These are phyloP conservation scores for Addax nasomaculatus DNA, from an alignment of 2,113 vertebrate genomes.

Conservation along the genomic window DNA sequence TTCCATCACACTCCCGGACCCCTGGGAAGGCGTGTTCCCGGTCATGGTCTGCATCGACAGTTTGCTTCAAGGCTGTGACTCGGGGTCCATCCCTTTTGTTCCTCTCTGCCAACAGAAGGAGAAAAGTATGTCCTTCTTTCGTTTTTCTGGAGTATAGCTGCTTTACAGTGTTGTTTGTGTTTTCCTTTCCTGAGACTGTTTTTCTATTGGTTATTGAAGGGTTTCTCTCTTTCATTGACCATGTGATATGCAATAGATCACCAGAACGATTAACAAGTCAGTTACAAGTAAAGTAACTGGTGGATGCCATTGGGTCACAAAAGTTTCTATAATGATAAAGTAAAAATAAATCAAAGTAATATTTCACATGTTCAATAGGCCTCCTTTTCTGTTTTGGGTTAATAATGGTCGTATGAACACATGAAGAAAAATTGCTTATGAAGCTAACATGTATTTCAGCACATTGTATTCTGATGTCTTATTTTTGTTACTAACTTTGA, in stretches of 20 bases:
- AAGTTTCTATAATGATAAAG: neutral
- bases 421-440: neutral
- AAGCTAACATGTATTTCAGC: neutral
- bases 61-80: neutral
- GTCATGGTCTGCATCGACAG: neutral
- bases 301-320: neutral
- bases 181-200: neutral
- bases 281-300: neutral
- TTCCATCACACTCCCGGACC: neutral
- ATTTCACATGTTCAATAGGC: neutral
- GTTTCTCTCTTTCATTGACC: neutral
- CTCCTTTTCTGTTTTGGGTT: conserved; percentile 1
- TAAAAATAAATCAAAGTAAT: neutral
- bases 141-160: neutral
- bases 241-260: neutral
- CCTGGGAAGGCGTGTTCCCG: neutral
- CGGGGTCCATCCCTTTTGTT: neutral
- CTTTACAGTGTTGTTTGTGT: neutral
- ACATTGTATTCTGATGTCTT: neutral
- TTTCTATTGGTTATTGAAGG: neutral
- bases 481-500: neutral
- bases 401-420: neutral
- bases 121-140: neutral
- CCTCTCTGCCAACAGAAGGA: neutral
- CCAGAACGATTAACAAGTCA: neutral